Conservation (phyloP, 2,888 invertebrate genomes). For the Drosophila paramelanica region DNA sequence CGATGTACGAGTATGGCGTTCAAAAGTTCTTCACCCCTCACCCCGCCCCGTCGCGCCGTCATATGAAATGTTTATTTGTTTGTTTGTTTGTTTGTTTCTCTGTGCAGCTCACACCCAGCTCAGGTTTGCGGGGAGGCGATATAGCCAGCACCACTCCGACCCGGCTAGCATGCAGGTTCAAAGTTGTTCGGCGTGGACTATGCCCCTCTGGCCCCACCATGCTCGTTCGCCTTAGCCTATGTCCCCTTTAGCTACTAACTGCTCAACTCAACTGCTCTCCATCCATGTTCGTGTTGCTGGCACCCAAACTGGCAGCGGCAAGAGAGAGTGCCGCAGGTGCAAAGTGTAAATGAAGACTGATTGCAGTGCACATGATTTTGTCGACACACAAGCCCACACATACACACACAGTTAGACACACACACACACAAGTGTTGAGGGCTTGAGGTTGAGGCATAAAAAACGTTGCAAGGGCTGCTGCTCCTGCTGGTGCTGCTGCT, state of each 20-base stretch:
- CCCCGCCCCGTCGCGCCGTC: conserved; percentile 5
- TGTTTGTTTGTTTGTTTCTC: conserved; percentile 54
- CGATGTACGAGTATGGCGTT: conserved; percentile 24
- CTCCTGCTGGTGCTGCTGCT: conserved; percentile 17
- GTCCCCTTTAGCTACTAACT: conserved; percentile 32
- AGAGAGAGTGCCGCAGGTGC: conserved; percentile 64
- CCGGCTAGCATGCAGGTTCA: conserved; percentile 69
- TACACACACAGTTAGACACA: conserved; percentile 15
- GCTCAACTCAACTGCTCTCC: conserved; percentile 47
- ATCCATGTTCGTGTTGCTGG: conserved; percentile 59
- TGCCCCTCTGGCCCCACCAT: neutral
- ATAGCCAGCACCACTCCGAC: conserved; percentile 12
- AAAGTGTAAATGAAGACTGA: conserved; percentile 83
- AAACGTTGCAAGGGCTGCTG: conserved; percentile 62
- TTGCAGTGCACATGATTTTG: conserved; percentile 80
- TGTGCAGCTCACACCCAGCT: conserved; percentile 49
- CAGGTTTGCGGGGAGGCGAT: conserved; percentile 25
- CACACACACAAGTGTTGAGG: conserved; percentile 21
- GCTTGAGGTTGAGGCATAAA: conserved; percentile 46
- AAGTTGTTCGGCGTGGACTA: conserved; percentile 59
- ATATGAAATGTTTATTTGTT: conserved; percentile 49
- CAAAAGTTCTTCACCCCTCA: conserved; percentile 30
- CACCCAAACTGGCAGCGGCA: conserved; percentile 35
- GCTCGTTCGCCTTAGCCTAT: conserved; percentile 7
- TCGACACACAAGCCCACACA: conserved; percentile 44